Percentiles rank a stretch among this genome's conserved stretches.
Conservation (phyloP, 2,113 vertebrate species). For the Coryphaenoides rupestris region DNA sequence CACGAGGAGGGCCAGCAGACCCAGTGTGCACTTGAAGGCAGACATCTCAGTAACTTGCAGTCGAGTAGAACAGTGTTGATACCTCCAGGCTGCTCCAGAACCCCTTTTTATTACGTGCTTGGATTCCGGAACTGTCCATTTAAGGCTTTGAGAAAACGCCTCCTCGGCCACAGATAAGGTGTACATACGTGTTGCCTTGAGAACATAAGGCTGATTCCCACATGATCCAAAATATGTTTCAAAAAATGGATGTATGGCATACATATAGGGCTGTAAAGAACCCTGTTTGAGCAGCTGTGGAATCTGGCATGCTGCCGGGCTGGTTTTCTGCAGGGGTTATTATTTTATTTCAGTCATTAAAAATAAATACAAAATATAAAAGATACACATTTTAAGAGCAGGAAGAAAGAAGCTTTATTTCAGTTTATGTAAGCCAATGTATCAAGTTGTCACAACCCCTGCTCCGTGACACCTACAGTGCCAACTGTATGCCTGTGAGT, state of each 20-base stretch:
- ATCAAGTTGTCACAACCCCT: too few relatives aligned
- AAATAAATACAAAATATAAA: too few relatives aligned
- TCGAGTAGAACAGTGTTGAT: background rate
- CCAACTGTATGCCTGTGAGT: too few relatives aligned
- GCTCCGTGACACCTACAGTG: too few relatives aligned
- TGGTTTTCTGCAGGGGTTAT: too few relatives aligned
- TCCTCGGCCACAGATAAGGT: constrained; percentile 26
- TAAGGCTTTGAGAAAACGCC: background rate
- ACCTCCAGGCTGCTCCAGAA: background rate
- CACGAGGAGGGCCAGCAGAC: constrained; percentile 37
- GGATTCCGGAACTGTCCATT: background rate
- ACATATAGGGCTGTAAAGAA: too few relatives aligned
- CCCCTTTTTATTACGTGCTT: constrained; percentile 20
- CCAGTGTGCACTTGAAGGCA: constrained; percentile 13
- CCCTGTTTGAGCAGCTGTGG: too few relatives aligned
- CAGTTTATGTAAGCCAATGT: too few relatives aligned
- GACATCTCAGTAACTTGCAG: constrained; percentile 39
- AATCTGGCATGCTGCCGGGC: too few relatives aligned
- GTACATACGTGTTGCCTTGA: constrained; percentile 32
- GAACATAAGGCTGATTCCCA: constrained; percentile 46
- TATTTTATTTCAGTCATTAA: too few relatives aligned
- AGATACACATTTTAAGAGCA: too few relatives aligned
- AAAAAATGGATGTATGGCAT: background rate
- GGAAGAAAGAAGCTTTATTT: too few relatives aligned
- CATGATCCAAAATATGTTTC: background rate